These are phyloP conservation scores for Parasteatoda lunata DNA, from an alignment of 2,888 invertebrate genomes.

Conservation along the genomic window DNA sequence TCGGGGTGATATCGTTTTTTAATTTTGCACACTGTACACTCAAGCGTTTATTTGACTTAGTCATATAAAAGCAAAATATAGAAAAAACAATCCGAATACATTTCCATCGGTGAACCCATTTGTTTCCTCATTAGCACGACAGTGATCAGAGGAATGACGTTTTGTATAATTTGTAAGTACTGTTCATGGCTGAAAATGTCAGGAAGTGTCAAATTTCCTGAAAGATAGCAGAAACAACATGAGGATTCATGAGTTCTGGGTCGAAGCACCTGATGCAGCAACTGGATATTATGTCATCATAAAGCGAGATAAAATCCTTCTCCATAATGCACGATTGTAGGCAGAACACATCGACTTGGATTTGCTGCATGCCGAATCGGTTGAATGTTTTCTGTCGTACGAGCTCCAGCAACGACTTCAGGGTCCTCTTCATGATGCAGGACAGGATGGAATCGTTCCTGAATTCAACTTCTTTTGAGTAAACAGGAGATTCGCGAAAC, in stretches of 20 bases:
- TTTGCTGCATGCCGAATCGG: conserved; percentile 49
- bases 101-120: too few relatives aligned
- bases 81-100: too few relatives aligned
- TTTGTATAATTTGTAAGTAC: neutral
- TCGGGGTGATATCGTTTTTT: too few relatives aligned
- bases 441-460: conserved; percentile 16
- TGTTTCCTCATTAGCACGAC: too few relatives aligned
- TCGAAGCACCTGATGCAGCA: conserved; percentile 22
- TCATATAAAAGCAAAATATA: too few relatives aligned
- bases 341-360: conserved; percentile 44
- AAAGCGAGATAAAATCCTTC: conserved; percentile 1
- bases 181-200: conserved; percentile 5
- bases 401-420: conserved; percentile 38
- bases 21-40: too few relatives aligned
- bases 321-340: neutral
- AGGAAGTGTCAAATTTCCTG: neutral
- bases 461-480: conserved; percentile 7
- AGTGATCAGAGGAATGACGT: too few relatives aligned
- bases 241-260: conserved; percentile 28
- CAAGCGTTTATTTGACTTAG: too few relatives aligned
- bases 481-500: conserved; percentile 5
- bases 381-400: conserved; percentile 36
- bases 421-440: conserved; percentile 12
- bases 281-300: conserved; percentile 51
- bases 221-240: conserved; percentile 28